Evolutionary conservation across 2,888 invertebrate genomes (phyloP), one percentile per base, ranked within the genome.

Genomic region (Catocala sponsa): DNA sequence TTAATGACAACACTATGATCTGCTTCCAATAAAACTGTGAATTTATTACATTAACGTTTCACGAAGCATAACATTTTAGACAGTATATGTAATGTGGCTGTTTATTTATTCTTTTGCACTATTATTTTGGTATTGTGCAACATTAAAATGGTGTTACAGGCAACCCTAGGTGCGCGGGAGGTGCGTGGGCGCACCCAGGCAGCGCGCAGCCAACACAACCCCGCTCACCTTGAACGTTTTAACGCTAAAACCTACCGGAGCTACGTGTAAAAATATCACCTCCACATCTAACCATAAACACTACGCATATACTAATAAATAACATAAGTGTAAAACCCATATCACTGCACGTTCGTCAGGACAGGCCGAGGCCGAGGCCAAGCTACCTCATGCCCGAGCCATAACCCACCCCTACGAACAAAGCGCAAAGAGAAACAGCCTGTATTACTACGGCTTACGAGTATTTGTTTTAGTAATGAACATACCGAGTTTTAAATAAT

Each of bases 391-490:
- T 7, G 35, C 35, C 35, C 35, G 7, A 38, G 9, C 35, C 35
- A 38, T 9, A 38, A 7, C 35, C 35, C 5, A 38, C 35, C 35
- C 35, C 35, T 9, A 38, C 15, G 35, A 32, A 4, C 12, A 11
- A 35, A 43, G 13, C n/a, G 13, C 58, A 68, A 82, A 82, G 74
- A 62, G 84, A 82, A 90, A 76, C 93, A 94, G 79, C 93, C 94
- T 94, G 92, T 93, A 89, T 85, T 92, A 93, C 94, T 93, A 93
- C 91, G 90, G 78, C 83, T 83, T 89, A 91, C 92, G 91, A 89
- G 89, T 94, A 93, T 94, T 94, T 94, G 94, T 94, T 94, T 94
- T 94, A 94, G 94, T 94, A 94, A 94, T 94, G 92, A 94, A 94
- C 94, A 91, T 92, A 90, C 91, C 88, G 88, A 91, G 91, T 94